phyloP scores from a whole-genome alignment of 2,888 invertebrate genomes.

The Phengaris alcon region DNA sequence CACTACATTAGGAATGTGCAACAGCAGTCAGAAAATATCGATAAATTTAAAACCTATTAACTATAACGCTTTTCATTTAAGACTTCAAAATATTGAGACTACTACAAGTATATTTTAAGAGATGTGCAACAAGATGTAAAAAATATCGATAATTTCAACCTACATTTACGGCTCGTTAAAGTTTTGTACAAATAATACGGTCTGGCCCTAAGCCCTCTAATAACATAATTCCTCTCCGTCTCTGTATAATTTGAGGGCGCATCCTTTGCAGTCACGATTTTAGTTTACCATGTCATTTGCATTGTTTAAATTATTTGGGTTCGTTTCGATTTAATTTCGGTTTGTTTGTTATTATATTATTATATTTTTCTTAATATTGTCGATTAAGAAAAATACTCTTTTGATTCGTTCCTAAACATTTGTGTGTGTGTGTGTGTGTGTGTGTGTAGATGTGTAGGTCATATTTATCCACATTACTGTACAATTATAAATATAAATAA shows the following conservation, averaged over 20 bases:
- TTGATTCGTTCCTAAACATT: too few relatives aligned
- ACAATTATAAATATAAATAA: too few relatives aligned
- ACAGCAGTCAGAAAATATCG: not conserved
- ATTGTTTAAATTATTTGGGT: not conserved
- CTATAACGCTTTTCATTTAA: too few relatives aligned
- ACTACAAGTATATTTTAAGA: too few relatives aligned
- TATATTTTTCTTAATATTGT: too few relatives aligned
- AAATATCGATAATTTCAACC: not conserved
- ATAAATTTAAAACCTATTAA: not conserved
- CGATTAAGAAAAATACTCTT: too few relatives aligned
- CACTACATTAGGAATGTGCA: not conserved
- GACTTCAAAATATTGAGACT: too few relatives aligned
- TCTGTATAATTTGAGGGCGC: not conserved
- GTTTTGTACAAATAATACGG: slow-evolving; percentile 17
- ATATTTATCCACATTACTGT: too few relatives aligned
- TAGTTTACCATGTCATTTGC: slow-evolving; percentile 7
- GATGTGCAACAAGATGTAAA: too few relatives aligned
- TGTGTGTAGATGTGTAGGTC: too few relatives aligned
- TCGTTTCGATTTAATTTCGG: not conserved
- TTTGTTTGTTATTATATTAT: too few relatives aligned
- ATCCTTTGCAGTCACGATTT: slow-evolving; percentile 12
- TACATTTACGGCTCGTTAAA: slow-evolving; percentile 11
- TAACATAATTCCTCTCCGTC: slow-evolving; percentile 3
- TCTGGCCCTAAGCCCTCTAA: slow-evolving; percentile 8
- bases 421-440: too few relatives aligned